Evolutionary conservation across 1,140 invertebrate genomes (phyloP).

Genomic region (Drosophila asahinai): DNA sequence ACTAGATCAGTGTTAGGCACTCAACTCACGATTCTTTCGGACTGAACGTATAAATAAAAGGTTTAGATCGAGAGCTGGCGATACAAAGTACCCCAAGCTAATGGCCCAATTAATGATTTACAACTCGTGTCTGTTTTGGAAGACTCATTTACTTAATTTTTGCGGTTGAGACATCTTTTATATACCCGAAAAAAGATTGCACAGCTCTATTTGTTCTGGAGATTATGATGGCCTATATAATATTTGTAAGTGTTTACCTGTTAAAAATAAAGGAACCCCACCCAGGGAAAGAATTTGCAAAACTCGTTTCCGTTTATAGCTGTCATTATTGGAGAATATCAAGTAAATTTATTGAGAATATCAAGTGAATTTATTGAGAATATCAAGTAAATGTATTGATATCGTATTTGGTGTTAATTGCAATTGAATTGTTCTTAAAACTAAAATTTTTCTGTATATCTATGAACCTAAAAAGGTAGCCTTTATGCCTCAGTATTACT

Average conservation of each 20-base stretch:
- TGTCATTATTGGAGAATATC: neutral
- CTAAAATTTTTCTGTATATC: neutral
- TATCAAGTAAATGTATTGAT: too few species aligned
- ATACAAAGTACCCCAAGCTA: neutral
- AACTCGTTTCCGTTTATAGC: neutral
- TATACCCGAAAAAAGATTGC: neutral
- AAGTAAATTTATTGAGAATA: neutral
- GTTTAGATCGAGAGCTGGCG: constrained; percentile 6
- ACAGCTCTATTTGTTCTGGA: neutral
- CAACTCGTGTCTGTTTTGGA: constrained; percentile 15
- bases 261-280: neutral
- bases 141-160: constrained; percentile 15
- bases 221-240: neutral
- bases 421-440: neutral
- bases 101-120: constrained; percentile 34
- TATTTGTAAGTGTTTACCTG: neutral
- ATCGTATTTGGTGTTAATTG: neutral
- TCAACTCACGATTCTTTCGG: neutral
- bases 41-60: constrained; percentile 10
- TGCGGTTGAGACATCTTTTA: constrained; percentile 1
- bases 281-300: neutral
- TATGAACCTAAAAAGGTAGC: neutral
- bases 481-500: neutral
- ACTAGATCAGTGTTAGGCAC: constrained; percentile 5
- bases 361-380: neutral